Evolutionary conservation across 2,113 vertebrate genomes (phyloP).

Genomic region (Progne subis): DNA sequence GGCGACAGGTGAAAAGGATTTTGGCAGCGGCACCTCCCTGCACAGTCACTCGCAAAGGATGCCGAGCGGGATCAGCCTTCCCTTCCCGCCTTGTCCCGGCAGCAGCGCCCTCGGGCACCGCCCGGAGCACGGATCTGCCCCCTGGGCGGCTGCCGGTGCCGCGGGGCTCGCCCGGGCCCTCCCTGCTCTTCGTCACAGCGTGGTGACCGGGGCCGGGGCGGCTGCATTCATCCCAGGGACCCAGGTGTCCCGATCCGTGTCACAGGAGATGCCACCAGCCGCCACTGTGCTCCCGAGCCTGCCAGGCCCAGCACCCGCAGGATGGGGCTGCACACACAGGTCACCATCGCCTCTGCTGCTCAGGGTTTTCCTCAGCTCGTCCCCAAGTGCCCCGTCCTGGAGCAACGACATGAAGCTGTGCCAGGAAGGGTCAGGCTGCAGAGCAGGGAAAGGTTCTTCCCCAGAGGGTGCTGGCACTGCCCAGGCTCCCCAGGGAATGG

Average conservation of each 20-base stretch:
- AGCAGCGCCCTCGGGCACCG: background rate
- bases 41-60: background rate
- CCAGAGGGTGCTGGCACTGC: background rate
- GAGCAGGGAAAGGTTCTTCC: background rate
- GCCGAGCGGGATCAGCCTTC: background rate
- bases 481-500: background rate
- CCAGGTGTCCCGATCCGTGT: fast-evolving
- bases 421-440: fast-evolving
- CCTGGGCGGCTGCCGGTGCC: background rate
- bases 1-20: background rate
- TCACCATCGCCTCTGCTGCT: fast-evolving
- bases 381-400: background rate
- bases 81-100: background rate
- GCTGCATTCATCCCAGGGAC: background rate
- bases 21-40: background rate
- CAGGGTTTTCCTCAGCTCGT: background rate
- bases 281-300: background rate
- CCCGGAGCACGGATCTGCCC: background rate
- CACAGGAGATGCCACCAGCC: background rate
- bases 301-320: fast-evolving
- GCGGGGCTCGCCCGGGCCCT: background rate
- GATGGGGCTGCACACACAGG: background rate
- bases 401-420: fast-evolving
- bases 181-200: background rate
- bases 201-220: background rate